phyloP scores from a whole-genome alignment of 2,888 invertebrate genomes.

The Hemaris fuciformis region DNA sequence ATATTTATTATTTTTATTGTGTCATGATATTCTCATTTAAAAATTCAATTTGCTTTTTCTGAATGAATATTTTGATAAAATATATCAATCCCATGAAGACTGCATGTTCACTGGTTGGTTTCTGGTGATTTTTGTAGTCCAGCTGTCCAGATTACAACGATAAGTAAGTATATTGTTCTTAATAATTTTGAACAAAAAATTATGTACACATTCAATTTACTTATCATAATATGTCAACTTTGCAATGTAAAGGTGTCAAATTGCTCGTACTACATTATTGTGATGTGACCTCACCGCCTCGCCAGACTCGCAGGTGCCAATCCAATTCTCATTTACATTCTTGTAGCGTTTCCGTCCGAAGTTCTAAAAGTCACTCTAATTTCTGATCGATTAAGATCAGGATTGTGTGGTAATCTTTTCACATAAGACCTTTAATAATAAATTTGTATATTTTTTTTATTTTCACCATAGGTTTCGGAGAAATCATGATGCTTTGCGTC shows the following conservation, averaged over 20 bases:
- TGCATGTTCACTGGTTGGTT: too few species aligned
- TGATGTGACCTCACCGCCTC: constrained; percentile 58
- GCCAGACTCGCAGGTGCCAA: constrained; percentile 75
- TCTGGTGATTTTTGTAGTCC: too few species aligned
- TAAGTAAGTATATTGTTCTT: background rate
- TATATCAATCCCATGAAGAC: too few species aligned
- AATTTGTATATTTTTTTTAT: background rate
- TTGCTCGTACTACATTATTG: constrained; percentile 40
- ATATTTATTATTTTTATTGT: too few species aligned
- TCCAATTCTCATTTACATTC: constrained; percentile 62
- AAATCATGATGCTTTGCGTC: background rate
- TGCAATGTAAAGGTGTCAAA: constrained; percentile 13
- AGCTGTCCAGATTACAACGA: too few species aligned
- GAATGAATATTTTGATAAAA: too few species aligned
- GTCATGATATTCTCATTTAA: too few species aligned
- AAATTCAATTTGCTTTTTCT: too few species aligned
- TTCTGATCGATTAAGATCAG: constrained; percentile 19
- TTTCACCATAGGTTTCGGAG: background rate
- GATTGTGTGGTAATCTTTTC: constrained; percentile 21
- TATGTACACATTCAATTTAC: background rate
- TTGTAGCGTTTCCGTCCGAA: constrained; percentile 33
- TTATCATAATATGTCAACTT: background rate
- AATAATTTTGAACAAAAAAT: background rate
- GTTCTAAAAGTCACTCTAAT: constrained; percentile 34
- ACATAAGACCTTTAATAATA: background rate